These are phyloP conservation scores for Calliopsis andreniformis DNA, from an alignment of 1,140 invertebrate genomes.

Conservation along the genomic window DNA sequence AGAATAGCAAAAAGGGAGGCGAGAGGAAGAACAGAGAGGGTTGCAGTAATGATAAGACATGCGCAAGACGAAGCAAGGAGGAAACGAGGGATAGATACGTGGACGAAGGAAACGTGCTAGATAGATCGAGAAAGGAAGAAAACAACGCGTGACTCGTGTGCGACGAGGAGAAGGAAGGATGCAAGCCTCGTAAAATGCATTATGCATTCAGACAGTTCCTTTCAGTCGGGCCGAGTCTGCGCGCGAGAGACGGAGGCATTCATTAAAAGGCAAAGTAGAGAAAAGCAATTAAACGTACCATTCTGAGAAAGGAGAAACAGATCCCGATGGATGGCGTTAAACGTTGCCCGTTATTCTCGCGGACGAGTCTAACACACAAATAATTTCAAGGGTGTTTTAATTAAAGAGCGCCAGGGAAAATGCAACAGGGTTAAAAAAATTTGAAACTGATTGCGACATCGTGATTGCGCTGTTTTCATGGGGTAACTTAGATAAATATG, in stretches of 20 bases:
- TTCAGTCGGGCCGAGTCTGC: conserved; percentile 47
- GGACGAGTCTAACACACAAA: too few species aligned
- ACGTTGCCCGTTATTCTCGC: not conserved
- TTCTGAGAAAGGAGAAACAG: conserved; percentile 39
- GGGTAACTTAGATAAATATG: too few species aligned
- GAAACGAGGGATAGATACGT: not conserved
- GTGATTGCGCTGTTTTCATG: too few species aligned
- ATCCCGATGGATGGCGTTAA: conserved; percentile 41
- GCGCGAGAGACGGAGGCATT: conserved; percentile 66
- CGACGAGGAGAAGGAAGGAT: conserved; percentile 52
- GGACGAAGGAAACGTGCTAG: not conserved
- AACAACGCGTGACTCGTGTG: conserved; percentile 20
- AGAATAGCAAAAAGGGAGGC: not conserved
- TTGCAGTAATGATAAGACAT: not conserved
- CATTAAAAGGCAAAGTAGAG: conserved; percentile 73
- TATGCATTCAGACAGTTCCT: conserved; percentile 75
- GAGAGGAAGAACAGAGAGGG: not conserved
- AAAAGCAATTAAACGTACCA: conserved; percentile 73
- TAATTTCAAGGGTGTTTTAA: too few species aligned
- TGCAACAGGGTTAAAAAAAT: too few species aligned
- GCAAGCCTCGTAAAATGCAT: conserved; percentile 73
- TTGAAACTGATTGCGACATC: too few species aligned
- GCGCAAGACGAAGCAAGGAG: not conserved
- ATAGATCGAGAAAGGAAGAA: not conserved
- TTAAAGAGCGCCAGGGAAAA: too few species aligned